phyloP scores from a whole-genome alignment of 2,113 vertebrate genomes.

The Oceanites oceanicus region DNA sequence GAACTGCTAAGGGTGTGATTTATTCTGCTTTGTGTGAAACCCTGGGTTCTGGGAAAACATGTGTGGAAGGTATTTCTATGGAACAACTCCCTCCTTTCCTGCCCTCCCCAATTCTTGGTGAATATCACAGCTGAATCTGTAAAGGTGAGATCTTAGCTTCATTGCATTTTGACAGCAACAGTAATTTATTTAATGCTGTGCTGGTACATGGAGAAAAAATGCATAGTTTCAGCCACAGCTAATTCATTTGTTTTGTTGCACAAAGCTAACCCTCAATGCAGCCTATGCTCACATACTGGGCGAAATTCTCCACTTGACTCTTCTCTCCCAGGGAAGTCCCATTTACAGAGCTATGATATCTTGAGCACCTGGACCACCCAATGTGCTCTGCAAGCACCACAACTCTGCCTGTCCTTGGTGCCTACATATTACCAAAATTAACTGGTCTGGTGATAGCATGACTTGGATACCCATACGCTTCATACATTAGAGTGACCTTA shows the following conservation, averaged over 20 bases:
- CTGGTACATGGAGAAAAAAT: neutral
- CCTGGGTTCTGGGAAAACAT: slow-evolving; percentile 11
- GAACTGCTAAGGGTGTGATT: slow-evolving; percentile 54
- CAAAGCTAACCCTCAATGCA: neutral
- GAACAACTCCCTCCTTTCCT: neutral
- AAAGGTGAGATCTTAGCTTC: neutral
- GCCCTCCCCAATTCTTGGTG: neutral
- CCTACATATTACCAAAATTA: neutral
- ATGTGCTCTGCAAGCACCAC: neutral
- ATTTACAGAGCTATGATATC: neutral
- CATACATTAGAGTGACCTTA: slow-evolving; percentile 52
- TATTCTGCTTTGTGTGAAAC: slow-evolving; percentile 59
- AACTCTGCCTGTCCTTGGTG: neutral
- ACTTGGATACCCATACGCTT: neutral
- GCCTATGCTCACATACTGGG: neutral
- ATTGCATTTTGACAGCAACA: neutral
- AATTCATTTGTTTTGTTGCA: neutral
- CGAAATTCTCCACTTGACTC: neutral
- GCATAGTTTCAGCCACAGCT: neutral
- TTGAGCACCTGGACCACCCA: neutral
- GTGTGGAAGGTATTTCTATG: slow-evolving; percentile 8
- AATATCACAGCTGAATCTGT: neutral
- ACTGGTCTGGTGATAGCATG: slow-evolving; percentile 2
- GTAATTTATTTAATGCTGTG: neutral
- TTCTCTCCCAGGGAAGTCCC: neutral